A percentile compares a stretch with the other conserved stretches of the same genome.
phyloP scores from a whole-genome alignment of 2,113 vertebrate species.

The Tauraco erythrolophus region DNA sequence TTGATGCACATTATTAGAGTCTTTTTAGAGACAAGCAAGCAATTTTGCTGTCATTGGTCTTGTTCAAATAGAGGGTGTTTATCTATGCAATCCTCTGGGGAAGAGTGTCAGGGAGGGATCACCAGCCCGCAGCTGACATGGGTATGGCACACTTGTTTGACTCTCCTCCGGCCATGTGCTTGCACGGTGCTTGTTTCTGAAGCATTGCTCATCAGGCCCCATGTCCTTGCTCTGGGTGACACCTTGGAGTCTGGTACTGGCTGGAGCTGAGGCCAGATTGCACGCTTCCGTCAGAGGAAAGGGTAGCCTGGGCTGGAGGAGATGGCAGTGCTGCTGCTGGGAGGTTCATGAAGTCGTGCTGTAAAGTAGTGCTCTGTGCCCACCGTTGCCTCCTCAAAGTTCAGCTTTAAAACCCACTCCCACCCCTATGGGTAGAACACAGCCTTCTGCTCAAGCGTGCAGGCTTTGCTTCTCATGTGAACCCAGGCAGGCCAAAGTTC shows the following conservation, averaged over 20 bases:
- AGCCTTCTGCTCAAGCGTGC: not conserved
- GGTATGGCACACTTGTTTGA: slow-evolving; percentile 52
- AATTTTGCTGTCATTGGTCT: slow-evolving; percentile 94
- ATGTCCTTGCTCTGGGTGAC: not conserved
- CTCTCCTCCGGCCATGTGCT: slow-evolving; percentile 1
- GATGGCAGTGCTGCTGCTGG: not conserved
- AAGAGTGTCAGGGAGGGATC: slow-evolving; percentile 84
- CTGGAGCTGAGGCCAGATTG: not conserved
- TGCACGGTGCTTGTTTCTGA: slow-evolving; percentile 15
- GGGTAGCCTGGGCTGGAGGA: not conserved
- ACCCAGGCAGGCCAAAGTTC: not conserved
- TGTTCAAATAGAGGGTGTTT: slow-evolving; percentile 94
- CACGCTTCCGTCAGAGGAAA: not conserved
- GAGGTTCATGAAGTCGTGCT: not conserved
- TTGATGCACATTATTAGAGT: slow-evolving; percentile 92
- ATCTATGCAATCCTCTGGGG: slow-evolving; percentile 84
- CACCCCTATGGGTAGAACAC: not conserved
- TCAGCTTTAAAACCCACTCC: slow-evolving; percentile 6
- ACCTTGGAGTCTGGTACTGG: not conserved
- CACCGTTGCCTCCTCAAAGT: not conserved
- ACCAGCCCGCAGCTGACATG: slow-evolving; percentile 84
- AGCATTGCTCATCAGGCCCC: not conserved
- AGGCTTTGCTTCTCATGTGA: not conserved
- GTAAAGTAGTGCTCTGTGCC: no score
- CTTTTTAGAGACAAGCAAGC: slow-evolving; percentile 95